Evolutionary conservation across 2,113 vertebrate species (phyloP), one percentile per base, ranked within the genome.

Genomic region (Puffinus mauretanicus): DNA sequence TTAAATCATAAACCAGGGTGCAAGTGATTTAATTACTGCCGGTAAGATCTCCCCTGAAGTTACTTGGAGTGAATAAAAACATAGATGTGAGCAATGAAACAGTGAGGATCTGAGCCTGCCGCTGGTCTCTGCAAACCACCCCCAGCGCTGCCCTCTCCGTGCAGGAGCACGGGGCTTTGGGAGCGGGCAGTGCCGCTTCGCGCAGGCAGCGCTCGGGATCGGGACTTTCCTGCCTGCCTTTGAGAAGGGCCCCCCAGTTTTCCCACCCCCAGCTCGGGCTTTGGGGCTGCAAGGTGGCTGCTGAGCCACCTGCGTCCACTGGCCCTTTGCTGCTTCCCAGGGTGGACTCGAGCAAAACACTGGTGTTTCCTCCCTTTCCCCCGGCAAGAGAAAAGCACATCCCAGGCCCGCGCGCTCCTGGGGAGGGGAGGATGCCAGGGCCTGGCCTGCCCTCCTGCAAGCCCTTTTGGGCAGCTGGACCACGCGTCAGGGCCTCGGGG

Each of bases 91-190:
- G 81, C 57, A 14, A 3, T 6, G 57, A 34, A 58, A 7, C 3
- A 1, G 64, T 2, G 54, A 20, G 14, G 51, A 5, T 9, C 17
- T 4, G 62, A 61, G 61, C 47, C 73, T 29, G 77, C 32, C 16
- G 65, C 71, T 24, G 57, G 1, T 36, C 71, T 17, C 66, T 4
- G 1, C 25, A 7, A 29, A 21, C 58, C 5, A 0, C 16, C 25
- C 29, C 40, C 22, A 4, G 58, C 0, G 0, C 60, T 7, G 1
- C 18, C 46, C 25, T 32, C 36, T 52, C 64, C 0, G 0, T 15
- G 69, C 3, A 11, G n/a, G 16, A 52, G 40, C 4, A 1, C 58
- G 1, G 16, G 24, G 29, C 26, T 65, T 7, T 9, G 44, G 65
- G 77, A 13, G 13, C 0, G 0, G 32, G 64, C 40, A 24, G 47